phyloP scores from a whole-genome alignment of 92 coral and sea anemone species.

The Anthopleura xanthogrammica region DNA sequence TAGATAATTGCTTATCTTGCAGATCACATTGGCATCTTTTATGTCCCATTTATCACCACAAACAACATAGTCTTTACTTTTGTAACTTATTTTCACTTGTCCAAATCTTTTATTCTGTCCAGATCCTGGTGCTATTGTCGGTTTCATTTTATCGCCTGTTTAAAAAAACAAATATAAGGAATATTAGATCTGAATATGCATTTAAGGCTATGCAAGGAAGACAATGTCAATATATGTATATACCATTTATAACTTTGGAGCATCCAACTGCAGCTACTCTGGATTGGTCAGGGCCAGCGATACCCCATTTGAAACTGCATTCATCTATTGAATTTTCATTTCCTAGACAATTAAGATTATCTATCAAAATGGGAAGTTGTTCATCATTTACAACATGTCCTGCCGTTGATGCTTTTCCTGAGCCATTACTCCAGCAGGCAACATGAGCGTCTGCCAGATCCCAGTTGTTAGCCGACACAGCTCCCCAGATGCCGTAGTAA shows the following conservation, averaged over 20 bases:
- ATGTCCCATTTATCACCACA: conserved; percentile 2
- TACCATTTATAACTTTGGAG: background rate
- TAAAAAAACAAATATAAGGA: no score
- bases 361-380: background rate
- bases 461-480: background rate
- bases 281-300: background rate
- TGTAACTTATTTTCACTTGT: background rate
- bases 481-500: background rate
- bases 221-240: background rate
- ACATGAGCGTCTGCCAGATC: background rate
- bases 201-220: no score
- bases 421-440: background rate
- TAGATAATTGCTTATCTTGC: background rate
- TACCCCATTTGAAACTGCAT: background rate
- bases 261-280: background rate
- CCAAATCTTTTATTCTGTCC: background rate
- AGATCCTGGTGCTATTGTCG: background rate
- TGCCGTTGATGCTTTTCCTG: background rate
- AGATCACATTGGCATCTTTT: conserved; percentile 4
- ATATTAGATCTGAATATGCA: no score
- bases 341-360: background rate
- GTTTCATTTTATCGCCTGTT: background rate
- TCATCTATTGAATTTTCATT: background rate
- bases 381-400: background rate
- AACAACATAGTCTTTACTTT: background rate